Conservation (phyloP, 2,888 invertebrate species). For the Phengaris alcon region DNA sequence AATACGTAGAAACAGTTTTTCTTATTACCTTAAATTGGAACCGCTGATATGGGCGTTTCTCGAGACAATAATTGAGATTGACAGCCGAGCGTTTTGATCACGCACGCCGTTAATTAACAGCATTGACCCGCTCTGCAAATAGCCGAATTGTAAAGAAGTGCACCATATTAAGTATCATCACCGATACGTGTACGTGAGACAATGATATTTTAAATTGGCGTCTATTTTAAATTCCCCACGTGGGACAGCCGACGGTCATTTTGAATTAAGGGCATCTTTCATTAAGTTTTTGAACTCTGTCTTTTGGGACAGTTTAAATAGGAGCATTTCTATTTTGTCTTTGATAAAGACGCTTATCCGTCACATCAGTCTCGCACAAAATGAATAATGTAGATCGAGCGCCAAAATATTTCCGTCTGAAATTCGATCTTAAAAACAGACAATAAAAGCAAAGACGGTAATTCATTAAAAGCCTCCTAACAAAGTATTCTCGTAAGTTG, state of each 20-base stretch:
- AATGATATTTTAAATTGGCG: background rate
- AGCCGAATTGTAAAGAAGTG: slow-evolving; percentile 41
- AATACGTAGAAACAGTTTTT: slow-evolving; percentile 20
- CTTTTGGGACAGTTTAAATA: background rate
- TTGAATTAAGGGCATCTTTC: background rate
- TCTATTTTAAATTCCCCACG: background rate
- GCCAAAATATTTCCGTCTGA: slow-evolving; percentile 11
- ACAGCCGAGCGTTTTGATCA: slow-evolving; percentile 43
- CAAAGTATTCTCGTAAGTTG: background rate
- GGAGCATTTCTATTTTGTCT: background rate
- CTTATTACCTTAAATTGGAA: slow-evolving; percentile 9
- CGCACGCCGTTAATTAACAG: slow-evolving; percentile 50
- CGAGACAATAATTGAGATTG: slow-evolving; percentile 37
- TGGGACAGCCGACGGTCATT: background rate
- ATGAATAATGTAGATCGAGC: slow-evolving; percentile 12
- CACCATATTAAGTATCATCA: slow-evolving; percentile 14
- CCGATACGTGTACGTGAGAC: background rate
- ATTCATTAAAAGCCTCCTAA: background rate
- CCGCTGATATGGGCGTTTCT: slow-evolving; percentile 17
- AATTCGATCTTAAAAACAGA: slow-evolving; percentile 7
- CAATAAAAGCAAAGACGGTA: background rate
- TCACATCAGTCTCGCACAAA: slow-evolving; percentile 14
- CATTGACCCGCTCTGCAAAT: slow-evolving; percentile 63
- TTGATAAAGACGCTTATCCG: background rate
- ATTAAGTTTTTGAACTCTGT: background rate